phyloP scores from a whole-genome alignment of 2,113 vertebrate genomes.

The Pluvianellus socialis region DNA sequence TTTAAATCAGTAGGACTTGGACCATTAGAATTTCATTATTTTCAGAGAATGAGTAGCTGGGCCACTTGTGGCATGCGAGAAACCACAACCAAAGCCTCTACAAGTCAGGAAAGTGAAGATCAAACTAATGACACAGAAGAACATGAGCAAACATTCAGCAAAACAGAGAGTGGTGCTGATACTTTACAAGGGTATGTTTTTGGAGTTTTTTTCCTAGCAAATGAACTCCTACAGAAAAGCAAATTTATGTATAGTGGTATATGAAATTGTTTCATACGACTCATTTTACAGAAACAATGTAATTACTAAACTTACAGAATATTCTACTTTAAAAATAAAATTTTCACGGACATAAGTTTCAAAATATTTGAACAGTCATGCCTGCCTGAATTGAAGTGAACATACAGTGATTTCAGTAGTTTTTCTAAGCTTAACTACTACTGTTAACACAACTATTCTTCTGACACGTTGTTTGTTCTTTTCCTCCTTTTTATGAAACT shows the following conservation, averaged over 20 bases:
- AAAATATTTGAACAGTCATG: not conserved
- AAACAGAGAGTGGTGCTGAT: conserved; percentile 22
- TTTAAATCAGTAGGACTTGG: conserved; percentile 86
- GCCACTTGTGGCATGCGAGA: conserved; percentile 89
- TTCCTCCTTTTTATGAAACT: not conserved
- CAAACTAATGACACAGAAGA: conserved; percentile 52
- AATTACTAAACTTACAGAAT: not conserved
- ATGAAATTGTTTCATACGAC: not conserved
- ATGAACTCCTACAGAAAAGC: not conserved
- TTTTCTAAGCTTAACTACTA: not conserved
- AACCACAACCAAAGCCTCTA: not conserved
- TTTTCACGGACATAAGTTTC: not conserved
- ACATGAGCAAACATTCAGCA: conserved; percentile 66
- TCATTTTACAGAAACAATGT: not conserved
- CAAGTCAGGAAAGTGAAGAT: not conserved
- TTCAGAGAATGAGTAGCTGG: conserved; percentile 97
- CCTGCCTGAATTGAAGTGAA: not conserved
- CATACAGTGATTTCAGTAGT: not conserved
- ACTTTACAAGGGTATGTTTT: conserved; percentile 73
- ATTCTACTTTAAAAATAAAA: not conserved
- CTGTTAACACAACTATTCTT: not conserved
- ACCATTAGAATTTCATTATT: conserved; percentile 84
- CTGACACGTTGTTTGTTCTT: not conserved
- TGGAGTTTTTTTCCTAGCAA: not conserved
- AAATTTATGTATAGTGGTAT: not conserved